phyloP scores from a whole-genome alignment of 2,888 invertebrate genomes.

The Oxyteleia sp. region DNA sequence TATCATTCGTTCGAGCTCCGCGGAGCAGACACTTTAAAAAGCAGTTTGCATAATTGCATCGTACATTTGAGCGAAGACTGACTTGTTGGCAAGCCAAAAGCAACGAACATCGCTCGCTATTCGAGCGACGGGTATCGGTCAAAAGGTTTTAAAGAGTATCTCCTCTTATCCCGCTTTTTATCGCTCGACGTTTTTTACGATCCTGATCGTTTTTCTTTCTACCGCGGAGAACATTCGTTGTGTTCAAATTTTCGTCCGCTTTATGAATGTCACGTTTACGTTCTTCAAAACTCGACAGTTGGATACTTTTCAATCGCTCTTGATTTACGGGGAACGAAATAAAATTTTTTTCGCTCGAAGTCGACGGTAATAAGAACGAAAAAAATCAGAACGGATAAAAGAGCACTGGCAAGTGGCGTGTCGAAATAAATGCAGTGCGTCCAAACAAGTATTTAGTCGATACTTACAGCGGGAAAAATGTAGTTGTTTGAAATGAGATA shows the following conservation, averaged over 20 bases:
- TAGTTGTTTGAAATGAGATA: too few species aligned
- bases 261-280: conserved; percentile 54
- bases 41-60: conserved; percentile 60
- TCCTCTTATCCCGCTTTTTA: conserved; percentile 27
- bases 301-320: conserved; percentile 38
- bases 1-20: conserved; percentile 23
- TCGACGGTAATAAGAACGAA: too few species aligned
- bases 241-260: conserved; percentile 43
- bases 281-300: conserved; percentile 37
- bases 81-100: conserved; percentile 43
- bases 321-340: conserved; percentile 24
- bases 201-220: conserved; percentile 19
- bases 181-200: conserved; percentile 23
- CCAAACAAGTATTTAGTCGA: too few species aligned
- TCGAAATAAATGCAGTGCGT: too few species aligned
- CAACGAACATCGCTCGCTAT: conserved; percentile 31
- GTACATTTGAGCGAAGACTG: conserved; percentile 37
- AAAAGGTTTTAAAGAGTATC: conserved; percentile 39
- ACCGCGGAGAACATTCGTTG: conserved; percentile 23
- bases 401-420: too few species aligned
- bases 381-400: too few species aligned
- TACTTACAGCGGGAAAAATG: too few species aligned
- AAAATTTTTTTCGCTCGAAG: conserved; percentile 33
- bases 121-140: conserved; percentile 33
- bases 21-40: conserved; percentile 50